Base-by-base conservation (phyloP, 2,888 invertebrate species). In the Xanthia icteritia region DNA sequence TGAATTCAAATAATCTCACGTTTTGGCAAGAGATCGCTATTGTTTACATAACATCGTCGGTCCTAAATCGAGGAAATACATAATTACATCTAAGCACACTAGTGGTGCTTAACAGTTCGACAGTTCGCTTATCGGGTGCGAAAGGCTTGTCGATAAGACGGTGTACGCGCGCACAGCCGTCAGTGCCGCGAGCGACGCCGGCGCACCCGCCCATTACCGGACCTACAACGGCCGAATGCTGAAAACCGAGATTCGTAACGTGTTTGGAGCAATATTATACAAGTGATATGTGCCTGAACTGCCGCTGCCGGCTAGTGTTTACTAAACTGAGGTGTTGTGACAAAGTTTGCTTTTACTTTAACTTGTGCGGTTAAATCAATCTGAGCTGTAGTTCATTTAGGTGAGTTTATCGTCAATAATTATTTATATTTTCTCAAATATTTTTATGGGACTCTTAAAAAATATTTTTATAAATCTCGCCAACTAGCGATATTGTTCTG, bases 71-170 rank as follows among this genome's bases (percentile, higher is more conserved):
- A 72, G 72, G 72, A 73, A 86, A 84, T 75, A 83, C 70, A 70
- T 84, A 73, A 83, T 81, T 75, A 86, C 71, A 70, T 83, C 79
- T 82, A 75, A 88, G 85, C 74, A 73, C 76, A 72, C 76, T 83
- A 61, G 69, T 75, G 81, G 84, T 86, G 87, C 85, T 90, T 90
- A 91, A 88, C 90, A 92, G 90, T 91, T 91, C 87, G 90, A 86
- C 90, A 90, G 88, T 88, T 87, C 89, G 94, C 92, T 96, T 96
- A 96, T 96, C 96, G 93, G 90, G 87, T 91, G 91, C 88, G 92
- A 93, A 92, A 94, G 92, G 90, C 84, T 92, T 87, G 92, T 91
- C 94, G 96, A 96, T 96, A 95, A 96, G 94, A 89, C 89, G 88
- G 82, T 74, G 90, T 90, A 92, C 91, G 93, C 93, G 90, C 92